Evolutionary conservation across 1,140 invertebrate genomes (phyloP), one percentile per base, ranked within the genome.

Genomic region (Manduca sexta): DNA sequence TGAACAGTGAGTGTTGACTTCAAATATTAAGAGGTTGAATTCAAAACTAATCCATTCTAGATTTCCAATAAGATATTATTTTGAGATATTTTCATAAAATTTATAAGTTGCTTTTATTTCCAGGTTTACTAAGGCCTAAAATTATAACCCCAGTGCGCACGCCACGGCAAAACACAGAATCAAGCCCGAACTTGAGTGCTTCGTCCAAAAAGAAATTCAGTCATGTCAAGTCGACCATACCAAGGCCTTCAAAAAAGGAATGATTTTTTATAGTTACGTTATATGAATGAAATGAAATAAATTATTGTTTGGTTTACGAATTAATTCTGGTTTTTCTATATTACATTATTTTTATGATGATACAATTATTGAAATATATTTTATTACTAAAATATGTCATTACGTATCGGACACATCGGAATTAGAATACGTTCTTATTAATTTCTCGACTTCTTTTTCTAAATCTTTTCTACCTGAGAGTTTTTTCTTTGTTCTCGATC

Each of bases 171-270:
- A 65, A 59, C 2, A 8, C 56, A 14, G 68, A 69, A 17, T 38
- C 48, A 1, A 81, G 66, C 34, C 74, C 74, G 2, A 80, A 74
- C 44, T 35, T 81, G 1, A 80, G 68, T 47, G 52, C 56, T n/a
- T 55, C 57, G 7, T 59, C 64, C 3, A 73, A 57, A 15, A 80
- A 74, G 31, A 78, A 74, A 40, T 84, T 67, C 33, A 81, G 71
- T 48, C 73, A 82, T 45, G 57, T 84, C 8, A 86, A 86, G 51
- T 84, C 84, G 12, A 84, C 84, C 26, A 84, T 86, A 55, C 74
- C 80, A 3, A 67, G 74, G 56, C 73, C 69, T 17, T 45, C 58
- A 4, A 79, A 69, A 47, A 82, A 79, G 50, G 69, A 84, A 49
- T 72, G 49, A 42, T 31, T 29, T 7, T 29, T 29, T 17, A 29